Conservation (phyloP, 1,140 invertebrate species). For the Achroia grisella region DNA sequence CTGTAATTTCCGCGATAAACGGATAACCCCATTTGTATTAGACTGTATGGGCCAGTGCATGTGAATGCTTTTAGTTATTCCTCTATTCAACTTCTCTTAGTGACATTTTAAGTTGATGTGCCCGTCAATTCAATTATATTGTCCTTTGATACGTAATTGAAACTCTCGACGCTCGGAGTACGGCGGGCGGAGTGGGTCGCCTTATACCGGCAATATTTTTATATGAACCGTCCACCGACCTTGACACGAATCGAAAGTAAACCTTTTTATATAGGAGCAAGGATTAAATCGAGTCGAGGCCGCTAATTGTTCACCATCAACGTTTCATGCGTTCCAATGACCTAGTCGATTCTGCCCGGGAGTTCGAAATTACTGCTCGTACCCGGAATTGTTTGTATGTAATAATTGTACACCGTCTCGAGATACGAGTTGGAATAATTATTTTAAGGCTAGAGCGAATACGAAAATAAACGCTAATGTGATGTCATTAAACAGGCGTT, state of each 20-base stretch:
- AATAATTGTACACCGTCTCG: constrained; percentile 25
- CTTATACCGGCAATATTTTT: too few relatives aligned
- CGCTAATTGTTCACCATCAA: too few relatives aligned
- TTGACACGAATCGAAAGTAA: too few relatives aligned
- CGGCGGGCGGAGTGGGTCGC: not conserved
- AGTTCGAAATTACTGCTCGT: constrained; percentile 4
- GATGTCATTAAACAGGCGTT: constrained; percentile 61
- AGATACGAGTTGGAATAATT: constrained; percentile 36
- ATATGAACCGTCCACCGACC: too few relatives aligned
- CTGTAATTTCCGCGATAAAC: constrained; percentile 43
- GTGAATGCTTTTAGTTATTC: not conserved
- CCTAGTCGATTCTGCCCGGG: not conserved
- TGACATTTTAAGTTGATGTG: not conserved
- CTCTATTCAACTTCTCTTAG: not conserved
- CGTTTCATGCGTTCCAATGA: not conserved
- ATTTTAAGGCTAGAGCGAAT: constrained; percentile 50
- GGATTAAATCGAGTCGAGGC: too few relatives aligned
- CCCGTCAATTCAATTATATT: not conserved
- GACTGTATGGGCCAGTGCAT: constrained; percentile 15
- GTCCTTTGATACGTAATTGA: not conserved
- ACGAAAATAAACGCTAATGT: constrained; percentile 58
- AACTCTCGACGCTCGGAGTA: not conserved
- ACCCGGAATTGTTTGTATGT: constrained; percentile 16
- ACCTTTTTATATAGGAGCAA: too few relatives aligned
- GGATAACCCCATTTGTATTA: constrained; percentile 29